These are phyloP conservation scores for Meiosimyza decipiens DNA, from an alignment of 2,888 invertebrate species.

Conservation along the genomic window DNA sequence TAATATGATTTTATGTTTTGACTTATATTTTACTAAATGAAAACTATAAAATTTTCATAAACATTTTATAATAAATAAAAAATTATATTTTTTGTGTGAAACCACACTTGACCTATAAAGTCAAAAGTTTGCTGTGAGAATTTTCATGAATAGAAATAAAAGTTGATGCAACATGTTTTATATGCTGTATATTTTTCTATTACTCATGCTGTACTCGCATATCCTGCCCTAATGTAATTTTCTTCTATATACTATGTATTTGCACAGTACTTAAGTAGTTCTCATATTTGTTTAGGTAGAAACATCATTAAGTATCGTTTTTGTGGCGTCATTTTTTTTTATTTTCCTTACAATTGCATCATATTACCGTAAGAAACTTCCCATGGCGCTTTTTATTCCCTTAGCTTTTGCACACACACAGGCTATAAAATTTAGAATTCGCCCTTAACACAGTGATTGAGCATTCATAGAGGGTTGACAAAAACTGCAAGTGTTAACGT, in stretches of 20 bases:
- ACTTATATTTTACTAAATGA: no score
- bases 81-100: no score
- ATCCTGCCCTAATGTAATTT: not conserved
- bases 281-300: not conserved
- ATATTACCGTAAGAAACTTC: not conserved
- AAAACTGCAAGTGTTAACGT: no score
- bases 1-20: not conserved
- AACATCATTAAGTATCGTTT: conserved; percentile 1
- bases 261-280: no score
- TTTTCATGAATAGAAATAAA: no score
- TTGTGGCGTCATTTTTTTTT: conserved; percentile 5
- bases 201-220: not conserved
- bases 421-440: no score
- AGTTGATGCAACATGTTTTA: no score
- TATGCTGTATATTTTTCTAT: not conserved
- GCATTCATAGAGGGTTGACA: no score
- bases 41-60: no score
- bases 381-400: not conserved
- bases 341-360: conserved; percentile 1
- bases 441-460: not conserved
- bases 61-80: no score
- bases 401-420: no score
- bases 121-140: not conserved
- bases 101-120: not conserved
- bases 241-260: not conserved